phyloP scores from a whole-genome alignment of 2,888 invertebrate species.

The Magallana nippona region DNA sequence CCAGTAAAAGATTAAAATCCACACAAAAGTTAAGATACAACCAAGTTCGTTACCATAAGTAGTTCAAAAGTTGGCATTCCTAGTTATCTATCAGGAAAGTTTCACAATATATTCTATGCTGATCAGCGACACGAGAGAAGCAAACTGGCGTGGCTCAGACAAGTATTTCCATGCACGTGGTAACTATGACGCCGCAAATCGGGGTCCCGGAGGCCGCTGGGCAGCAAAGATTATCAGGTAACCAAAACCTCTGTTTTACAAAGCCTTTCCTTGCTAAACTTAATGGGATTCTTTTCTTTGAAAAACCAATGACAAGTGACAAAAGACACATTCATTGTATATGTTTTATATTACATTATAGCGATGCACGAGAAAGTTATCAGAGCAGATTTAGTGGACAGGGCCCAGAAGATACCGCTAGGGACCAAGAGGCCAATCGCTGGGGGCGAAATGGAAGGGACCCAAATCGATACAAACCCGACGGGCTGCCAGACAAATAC shows the following conservation, averaged over 20 bases:
- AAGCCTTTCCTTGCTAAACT: not conserved
- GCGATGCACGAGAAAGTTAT: conserved; percentile 52
- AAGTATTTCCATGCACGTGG: conserved; percentile 59
- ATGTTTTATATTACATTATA: not conserved
- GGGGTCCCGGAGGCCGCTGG: conserved; percentile 53
- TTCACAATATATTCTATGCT: not conserved
- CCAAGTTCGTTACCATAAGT: too few species aligned
- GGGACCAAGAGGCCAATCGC: conserved; percentile 55
- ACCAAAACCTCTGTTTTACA: not conserved
- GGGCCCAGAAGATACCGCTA: conserved; percentile 48
- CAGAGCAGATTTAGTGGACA: conserved; percentile 48
- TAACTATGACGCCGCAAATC: conserved; percentile 54
- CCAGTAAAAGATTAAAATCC: too few species aligned
- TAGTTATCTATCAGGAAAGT: too few species aligned
- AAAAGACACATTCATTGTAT: too few species aligned
- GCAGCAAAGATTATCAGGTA: conserved; percentile 56
- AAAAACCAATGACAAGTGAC: too few species aligned
- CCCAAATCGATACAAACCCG: conserved; percentile 54
- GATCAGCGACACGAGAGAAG: conserved; percentile 55
- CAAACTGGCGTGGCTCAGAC: conserved; percentile 53
- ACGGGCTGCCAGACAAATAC: conserved; percentile 47
- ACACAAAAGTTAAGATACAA: too few species aligned
- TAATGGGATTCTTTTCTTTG: too few species aligned
- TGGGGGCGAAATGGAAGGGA: conserved; percentile 57
- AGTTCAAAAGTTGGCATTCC: too few species aligned